Base-by-base conservation (phyloP, 1,140 invertebrate genomes). In the Physella acuta region DNA sequence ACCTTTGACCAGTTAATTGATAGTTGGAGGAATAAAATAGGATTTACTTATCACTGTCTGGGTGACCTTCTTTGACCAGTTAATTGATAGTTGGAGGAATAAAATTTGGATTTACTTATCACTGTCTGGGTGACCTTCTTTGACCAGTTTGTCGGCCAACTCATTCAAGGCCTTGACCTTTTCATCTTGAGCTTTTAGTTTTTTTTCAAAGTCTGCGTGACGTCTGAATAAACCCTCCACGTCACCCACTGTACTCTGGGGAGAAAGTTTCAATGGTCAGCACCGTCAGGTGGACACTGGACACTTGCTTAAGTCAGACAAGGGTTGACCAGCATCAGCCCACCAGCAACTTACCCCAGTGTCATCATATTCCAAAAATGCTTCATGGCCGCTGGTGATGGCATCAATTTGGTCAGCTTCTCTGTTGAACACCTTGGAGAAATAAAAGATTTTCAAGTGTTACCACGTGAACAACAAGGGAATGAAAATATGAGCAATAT, bases 371-470 rank as follows among this genome's bases (percentile, higher is more conserved):
- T 97, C 94, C 16, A 99, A 86, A 85, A 95, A 97, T 0, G 94
- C 92, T 82, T 96, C 92, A 82, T 99, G 95, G 49, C 93, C 93
- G 62, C 93, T 93, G 44, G 93, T 96, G 3, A 93, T 92, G 0
- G 95, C 94, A 86, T 99, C 96, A 71, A 99, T 95, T 81, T 97
- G 93, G 84, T 99, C 95, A 0, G 95, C 96, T 86, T 99, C 97
- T 63, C 93, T 89, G 82, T 96, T 97, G 85, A 98, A 97, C 70
- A 92, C 94, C 94, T 88, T 98, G 60, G 39, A 70, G 44, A 31
- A 60, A 39, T n/a, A 68, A 59, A 68, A 51, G 31, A 20, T 52
- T 44, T 17, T 39, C 20, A 55, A 49, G 44, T 14, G 11, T 49
- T n/a, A n/a, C 44, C n/a, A 49, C 44, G n/a, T 49, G 44, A n/a